Evolutionary conservation across 2,888 invertebrate species (phyloP).

Genomic region (Linnaemya tessellans): DNA sequence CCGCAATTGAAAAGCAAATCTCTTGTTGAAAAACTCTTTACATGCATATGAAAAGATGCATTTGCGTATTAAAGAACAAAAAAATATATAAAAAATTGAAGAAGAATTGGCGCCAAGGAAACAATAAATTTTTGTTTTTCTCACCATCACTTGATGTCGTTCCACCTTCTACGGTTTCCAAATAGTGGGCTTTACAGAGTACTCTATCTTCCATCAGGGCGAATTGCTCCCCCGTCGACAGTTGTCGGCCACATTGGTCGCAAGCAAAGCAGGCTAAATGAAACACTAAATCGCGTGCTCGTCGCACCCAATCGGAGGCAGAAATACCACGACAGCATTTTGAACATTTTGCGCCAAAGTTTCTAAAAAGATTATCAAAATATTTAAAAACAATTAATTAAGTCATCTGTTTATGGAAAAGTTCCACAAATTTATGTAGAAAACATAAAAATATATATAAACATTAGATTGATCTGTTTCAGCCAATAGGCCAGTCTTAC

Average conservation of each 20-base stretch:
- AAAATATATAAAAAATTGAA: no score
- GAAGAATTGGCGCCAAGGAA: not conserved
- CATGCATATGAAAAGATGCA: no score
- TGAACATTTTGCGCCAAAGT: conserved; percentile 97
- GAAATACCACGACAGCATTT: conserved; percentile 97
- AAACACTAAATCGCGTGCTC: conserved; percentile 96
- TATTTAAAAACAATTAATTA: not conserved
- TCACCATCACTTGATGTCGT: conserved; percentile 95
- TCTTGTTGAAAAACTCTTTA: no score
- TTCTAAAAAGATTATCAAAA: conserved; percentile 86
- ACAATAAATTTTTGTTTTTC: conserved; percentile 8
- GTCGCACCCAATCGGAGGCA: conserved; percentile 98
- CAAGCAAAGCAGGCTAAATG: conserved; percentile 99
- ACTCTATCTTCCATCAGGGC: conserved; percentile 97
- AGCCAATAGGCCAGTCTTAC: no score
- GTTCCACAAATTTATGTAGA: no score
- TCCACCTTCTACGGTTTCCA: conserved; percentile 96
- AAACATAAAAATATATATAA: not conserved
- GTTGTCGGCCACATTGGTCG: conserved; percentile 96
- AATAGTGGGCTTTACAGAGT: conserved; percentile 98
- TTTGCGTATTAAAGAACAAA: no score
- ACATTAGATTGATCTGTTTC: no score
- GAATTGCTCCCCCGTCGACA: conserved; percentile 98
- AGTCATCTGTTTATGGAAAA: no score
- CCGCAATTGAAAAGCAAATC: no score